These are phyloP conservation scores for Zosterops pallidus DNA, from an alignment of 2,113 vertebrate genomes.

Conservation along the genomic window DNA sequence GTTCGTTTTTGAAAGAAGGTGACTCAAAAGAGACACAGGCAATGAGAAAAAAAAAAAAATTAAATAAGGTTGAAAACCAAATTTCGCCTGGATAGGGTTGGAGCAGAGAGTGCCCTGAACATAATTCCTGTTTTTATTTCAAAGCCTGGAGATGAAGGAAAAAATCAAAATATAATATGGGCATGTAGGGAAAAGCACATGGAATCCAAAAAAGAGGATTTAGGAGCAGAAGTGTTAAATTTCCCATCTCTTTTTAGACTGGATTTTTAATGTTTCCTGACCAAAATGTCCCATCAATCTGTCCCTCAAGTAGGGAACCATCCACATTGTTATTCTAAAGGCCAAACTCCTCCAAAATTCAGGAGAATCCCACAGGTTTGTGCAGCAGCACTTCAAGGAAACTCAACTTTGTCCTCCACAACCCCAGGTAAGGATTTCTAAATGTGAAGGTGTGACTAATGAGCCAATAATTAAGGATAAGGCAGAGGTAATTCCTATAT, in stretches of 20 bases:
- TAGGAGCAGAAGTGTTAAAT: neutral
- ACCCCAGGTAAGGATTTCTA: fast-evolving
- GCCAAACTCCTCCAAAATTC: neutral
- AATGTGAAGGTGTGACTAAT: neutral
- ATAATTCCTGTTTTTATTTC: neutral
- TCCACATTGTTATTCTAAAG: neutral
- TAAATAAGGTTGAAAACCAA: neutral
- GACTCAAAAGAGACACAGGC: neutral
- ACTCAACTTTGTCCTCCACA: neutral
- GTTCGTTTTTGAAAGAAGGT: neutral
- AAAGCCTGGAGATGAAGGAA: neutral
- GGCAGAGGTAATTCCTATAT: neutral
- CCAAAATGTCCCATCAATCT: neutral
- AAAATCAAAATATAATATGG: neutral
- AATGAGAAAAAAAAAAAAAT: neutral
- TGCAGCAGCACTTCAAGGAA: neutral
- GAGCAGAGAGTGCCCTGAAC: neutral
- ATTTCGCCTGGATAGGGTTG: neutral
- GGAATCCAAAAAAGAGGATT: neutral
- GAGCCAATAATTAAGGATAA: neutral
- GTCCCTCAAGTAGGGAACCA: neutral
- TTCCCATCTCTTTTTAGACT: fast-evolving
- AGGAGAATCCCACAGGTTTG: neutral
- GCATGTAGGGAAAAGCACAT: fast-evolving
- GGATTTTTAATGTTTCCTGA: neutral